Evolutionary conservation across 2,113 vertebrate species (phyloP).

Genomic region (Tretioscincus oriximinensis): DNA sequence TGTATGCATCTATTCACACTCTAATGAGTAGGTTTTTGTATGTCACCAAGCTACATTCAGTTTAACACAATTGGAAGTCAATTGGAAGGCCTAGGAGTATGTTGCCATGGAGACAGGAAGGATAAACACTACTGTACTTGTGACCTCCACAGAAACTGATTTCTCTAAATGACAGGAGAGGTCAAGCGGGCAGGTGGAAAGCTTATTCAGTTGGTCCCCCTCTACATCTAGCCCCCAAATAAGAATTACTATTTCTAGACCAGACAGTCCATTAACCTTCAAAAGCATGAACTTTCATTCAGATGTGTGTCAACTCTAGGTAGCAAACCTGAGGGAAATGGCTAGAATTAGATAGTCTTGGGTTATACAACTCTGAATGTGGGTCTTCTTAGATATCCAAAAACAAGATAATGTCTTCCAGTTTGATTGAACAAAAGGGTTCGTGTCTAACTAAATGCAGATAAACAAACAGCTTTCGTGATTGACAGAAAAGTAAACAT

Average conservation of each 20-base stretch:
- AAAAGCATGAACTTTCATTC: conserved; percentile 63
- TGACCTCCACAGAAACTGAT: conserved; percentile 56
- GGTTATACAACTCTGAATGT: conserved; percentile 5
- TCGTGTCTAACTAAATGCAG: not conserved
- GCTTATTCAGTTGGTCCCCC: conserved; percentile 14
- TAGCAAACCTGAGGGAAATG: conserved; percentile 55
- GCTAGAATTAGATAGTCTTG: conserved; percentile 52
- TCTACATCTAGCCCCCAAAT: conserved; percentile 47
- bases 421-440: not conserved
- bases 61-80: conserved; percentile 61
- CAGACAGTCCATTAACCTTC: conserved; percentile 74
- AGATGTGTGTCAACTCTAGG: conserved; percentile 64
- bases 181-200: conserved; percentile 36
- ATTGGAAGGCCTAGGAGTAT: conserved; percentile 62
- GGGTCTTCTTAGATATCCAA: conserved; percentile 33
- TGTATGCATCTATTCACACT: conserved; percentile 36
- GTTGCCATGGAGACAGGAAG: conserved; percentile 73
- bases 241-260: conserved; percentile 63
- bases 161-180: conserved; percentile 62
- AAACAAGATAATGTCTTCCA: not conserved
- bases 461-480: conserved; percentile 16
- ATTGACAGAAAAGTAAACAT: conserved; percentile 8
- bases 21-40: conserved; percentile 46
- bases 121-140: conserved; percentile 52
- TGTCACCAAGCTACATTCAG: conserved; percentile 60